Conservation (phyloP, 2,113 vertebrate species). For the Fukomys damarensis region DNA sequence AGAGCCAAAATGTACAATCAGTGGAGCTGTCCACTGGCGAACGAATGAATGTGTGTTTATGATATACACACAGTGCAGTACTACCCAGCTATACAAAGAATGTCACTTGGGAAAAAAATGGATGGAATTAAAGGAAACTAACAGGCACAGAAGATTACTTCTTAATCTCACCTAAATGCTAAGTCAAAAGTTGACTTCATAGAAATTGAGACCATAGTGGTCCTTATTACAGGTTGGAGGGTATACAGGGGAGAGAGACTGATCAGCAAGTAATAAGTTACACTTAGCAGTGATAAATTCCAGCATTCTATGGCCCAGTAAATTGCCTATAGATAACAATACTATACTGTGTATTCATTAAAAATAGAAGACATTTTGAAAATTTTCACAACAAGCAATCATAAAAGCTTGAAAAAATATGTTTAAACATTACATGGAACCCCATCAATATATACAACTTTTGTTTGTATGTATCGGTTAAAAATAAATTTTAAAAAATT, state of each 20-base stretch:
- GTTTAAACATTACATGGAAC: neutral
- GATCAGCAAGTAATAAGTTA: neutral
- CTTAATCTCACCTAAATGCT: neutral
- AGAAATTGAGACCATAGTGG: neutral
- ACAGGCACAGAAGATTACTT: neutral
- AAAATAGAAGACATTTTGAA: neutral
- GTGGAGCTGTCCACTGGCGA: too few species aligned
- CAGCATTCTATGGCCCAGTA: neutral
- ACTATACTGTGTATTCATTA: neutral
- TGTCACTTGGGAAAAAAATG: neutral
- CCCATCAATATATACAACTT: neutral
- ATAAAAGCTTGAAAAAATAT: neutral
- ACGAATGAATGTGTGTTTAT: neutral
- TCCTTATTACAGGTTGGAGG: neutral
- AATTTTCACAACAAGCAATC: neutral
- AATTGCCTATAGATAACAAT: neutral
- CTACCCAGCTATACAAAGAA: neutral
- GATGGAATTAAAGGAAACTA: neutral
- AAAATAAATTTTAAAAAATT: neutral
- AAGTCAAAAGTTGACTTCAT: neutral
- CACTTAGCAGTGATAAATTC: neutral
- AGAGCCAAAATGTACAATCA: neutral
- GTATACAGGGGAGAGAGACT: neutral
- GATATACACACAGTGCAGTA: neutral
- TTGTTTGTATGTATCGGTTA: neutral